Conservation (phyloP, 2,797 vertebrate genomes). For the Cyclura pinguis region DNA sequence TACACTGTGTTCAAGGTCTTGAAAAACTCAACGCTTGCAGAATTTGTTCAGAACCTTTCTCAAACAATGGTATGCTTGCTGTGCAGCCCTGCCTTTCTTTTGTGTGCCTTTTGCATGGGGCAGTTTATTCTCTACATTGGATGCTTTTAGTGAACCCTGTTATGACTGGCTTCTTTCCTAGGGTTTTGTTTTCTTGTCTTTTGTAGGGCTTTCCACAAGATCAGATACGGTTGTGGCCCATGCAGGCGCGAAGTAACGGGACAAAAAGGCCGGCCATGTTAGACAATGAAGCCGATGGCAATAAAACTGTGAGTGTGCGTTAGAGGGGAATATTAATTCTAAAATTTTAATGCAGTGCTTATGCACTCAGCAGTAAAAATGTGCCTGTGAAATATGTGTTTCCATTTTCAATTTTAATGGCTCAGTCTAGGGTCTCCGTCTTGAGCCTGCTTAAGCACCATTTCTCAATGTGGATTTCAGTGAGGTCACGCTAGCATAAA, state of each 20-base stretch:
- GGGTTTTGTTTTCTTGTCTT: not conserved
- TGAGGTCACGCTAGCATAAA: not conserved
- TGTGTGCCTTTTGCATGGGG: not conserved
- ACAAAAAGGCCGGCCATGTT: constrained; percentile 98
- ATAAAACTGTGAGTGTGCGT: constrained; percentile 88
- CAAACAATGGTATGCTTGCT: constrained; percentile 92
- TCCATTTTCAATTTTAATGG: not conserved
- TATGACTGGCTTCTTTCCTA: not conserved
- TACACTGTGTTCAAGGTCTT: constrained; percentile 99
- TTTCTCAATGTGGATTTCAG: not conserved
- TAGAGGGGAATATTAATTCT: constrained; percentile 8
- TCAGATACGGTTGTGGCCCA: constrained; percentile 99
- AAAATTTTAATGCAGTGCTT: not conserved
- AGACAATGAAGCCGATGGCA: constrained; percentile 98
- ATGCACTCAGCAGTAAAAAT: not conserved
- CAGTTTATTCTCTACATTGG: not conserved
- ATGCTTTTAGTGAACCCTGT: not conserved
- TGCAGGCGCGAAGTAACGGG: constrained; percentile 99
- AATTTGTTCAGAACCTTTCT: constrained; percentile 98
- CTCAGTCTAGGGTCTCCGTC: not conserved
- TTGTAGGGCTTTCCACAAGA: constrained; percentile 97
- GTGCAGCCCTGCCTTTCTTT: not conserved
- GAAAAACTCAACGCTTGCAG: constrained; percentile 96
- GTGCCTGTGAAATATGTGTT: not conserved
- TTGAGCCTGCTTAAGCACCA: not conserved